Evolutionary conservation across 2,888 invertebrate species (phyloP), one percentile per base, ranked within the genome.

Genomic region (Phymatocera aterrima): DNA sequence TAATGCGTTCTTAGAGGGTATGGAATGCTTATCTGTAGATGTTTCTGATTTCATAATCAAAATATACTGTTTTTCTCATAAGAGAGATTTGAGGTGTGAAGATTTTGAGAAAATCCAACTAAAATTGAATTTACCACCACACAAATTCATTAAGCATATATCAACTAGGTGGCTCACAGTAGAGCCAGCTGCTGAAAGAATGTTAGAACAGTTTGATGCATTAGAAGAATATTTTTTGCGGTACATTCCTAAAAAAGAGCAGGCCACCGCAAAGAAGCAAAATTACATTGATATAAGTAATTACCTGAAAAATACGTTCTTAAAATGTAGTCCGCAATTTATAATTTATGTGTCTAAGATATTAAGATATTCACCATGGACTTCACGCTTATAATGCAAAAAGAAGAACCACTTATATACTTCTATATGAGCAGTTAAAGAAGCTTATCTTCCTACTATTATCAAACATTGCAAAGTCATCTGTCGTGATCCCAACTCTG

Each of bases 371-470:
- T 78, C 61, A 79, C 72, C 3, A 77, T 15, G 8, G 68, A 80
- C 21, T 79, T 80, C 74, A 79, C 81, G 10, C 37, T n/a, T 3
- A 21, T 80, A 12, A 80, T 81, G 80, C 81, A 81, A 57, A 77
- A 65, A 12, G 78, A 81, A n/a, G 79, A 82, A 57, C 80, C 81
- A 1, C 24, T 82, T 1, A 80, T 82, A 78, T 80, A 82, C 5
- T 82, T 8, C 24, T 82, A 21, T 79, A 81, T 68, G 0, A 57
- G 5, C 78, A 65, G 28, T 68, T 43, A 3, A 8, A 43, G 5
- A 68, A 68, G 1, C 21, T 15, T 1, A 5, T 43, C 12, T 1
- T 43, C 1, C 12, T 68, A 10, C 8, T 68, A 40, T 43, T 68
- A 12, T 24, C 18, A 21, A 68, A 37, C 64, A 21, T 64, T 15